A percentile compares a stretch with the other conserved stretches of the same genome.
phyloP scores from a whole-genome alignment of 1,140 invertebrate genomes.

The Conus ventricosus region DNA sequence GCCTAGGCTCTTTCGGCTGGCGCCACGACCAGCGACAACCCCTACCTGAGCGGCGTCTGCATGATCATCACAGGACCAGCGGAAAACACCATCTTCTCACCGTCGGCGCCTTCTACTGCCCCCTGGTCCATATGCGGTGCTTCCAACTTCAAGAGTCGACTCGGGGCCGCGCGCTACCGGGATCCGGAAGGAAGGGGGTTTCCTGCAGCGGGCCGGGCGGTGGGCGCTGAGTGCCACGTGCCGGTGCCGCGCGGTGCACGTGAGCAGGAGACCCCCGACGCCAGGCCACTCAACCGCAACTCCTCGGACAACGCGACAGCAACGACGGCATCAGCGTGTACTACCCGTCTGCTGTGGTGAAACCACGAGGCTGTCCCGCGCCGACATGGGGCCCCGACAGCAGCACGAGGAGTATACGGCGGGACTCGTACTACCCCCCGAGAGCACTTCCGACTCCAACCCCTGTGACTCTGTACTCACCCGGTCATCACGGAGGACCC shows the following conservation, averaged over 20 bases:
- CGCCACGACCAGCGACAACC: slow-evolving; percentile 59
- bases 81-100: slow-evolving; percentile 74
- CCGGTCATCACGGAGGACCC: slow-evolving; percentile 1
- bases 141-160: slow-evolving; percentile 74
- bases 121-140: slow-evolving; percentile 71
- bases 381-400: slow-evolving; percentile 32
- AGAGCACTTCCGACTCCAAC: slow-evolving; percentile 8
- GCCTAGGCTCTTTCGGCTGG: slow-evolving; percentile 83
- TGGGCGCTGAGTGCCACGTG: slow-evolving; percentile 38
- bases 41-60: slow-evolving; percentile 63
- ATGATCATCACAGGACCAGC: slow-evolving; percentile 70
- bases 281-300: slow-evolving; percentile 38
- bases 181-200: slow-evolving; percentile 69
- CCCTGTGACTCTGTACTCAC: slow-evolving; percentile 22
- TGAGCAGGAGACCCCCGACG: slow-evolving; percentile 48
- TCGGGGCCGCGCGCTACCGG: slow-evolving; percentile 69
- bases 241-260: slow-evolving; percentile 46
- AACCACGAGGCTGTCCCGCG: slow-evolving; percentile 55
- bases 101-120: slow-evolving; percentile 74
- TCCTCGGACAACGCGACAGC: slow-evolving; percentile 65
- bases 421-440: background rate
- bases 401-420: background rate
- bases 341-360: slow-evolving; percentile 52
- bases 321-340: slow-evolving; percentile 63
- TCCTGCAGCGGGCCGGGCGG: slow-evolving; percentile 41